A percentile compares a stretch with the other conserved stretches of the same genome.
phyloP scores from a whole-genome alignment of 1,140 invertebrate genomes.

The Goniozus legneri region DNA sequence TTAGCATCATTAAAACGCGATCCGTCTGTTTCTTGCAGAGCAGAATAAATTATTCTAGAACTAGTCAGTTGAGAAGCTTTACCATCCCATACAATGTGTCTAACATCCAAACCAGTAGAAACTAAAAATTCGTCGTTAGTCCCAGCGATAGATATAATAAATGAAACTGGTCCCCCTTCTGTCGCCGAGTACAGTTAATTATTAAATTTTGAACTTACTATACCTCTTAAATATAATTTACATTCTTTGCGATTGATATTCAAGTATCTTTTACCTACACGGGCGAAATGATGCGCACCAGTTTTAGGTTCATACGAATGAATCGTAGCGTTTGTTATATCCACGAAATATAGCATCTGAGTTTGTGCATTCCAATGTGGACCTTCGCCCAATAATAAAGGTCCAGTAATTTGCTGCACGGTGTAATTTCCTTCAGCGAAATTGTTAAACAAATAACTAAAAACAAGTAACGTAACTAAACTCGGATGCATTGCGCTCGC shows the following conservation, averaged over 20 bases:
- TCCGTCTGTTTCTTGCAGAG: neutral
- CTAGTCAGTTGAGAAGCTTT: neutral
- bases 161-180: slow-evolving; percentile 4
- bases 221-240: neutral
- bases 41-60: slow-evolving; percentile 4
- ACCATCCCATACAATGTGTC: slow-evolving; percentile 10
- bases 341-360: slow-evolving; percentile 66
- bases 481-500: no score
- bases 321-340: slow-evolving; percentile 59
- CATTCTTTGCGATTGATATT: neutral
- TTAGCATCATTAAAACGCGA: slow-evolving; percentile 11
- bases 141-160: slow-evolving; percentile 6
- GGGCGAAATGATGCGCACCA: slow-evolving; percentile 47
- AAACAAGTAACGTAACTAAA: no score
- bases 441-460: no score
- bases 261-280: slow-evolving; percentile 42
- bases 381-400: slow-evolving; percentile 57
- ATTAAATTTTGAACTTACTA: neutral
- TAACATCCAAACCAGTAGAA: slow-evolving; percentile 8
- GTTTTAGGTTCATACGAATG: slow-evolving; percentile 58
- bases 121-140: slow-evolving; percentile 6
- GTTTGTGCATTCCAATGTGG: slow-evolving; percentile 66
- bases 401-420: slow-evolving; percentile 20
- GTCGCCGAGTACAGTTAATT: no score
- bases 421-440: no score